Conservation (phyloP, 35 echinoderm and acorn worm species). For the Holothuria glaberrima region DNA sequence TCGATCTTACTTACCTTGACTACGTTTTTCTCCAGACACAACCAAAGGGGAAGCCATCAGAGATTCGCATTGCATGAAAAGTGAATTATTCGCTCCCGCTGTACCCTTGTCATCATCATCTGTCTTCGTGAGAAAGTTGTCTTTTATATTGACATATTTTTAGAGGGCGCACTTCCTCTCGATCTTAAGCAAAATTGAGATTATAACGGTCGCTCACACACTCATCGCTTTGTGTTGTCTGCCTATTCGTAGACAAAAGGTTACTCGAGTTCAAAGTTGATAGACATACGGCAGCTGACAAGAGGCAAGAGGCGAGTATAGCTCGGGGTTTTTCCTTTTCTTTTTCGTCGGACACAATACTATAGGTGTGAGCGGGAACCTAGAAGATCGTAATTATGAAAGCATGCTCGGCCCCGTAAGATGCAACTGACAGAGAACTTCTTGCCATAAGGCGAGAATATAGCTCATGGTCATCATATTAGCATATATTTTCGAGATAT, state of each 20-base stretch:
- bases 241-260: background rate
- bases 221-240: slow-evolving; percentile 24
- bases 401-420: background rate
- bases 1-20: slow-evolving; percentile 47
- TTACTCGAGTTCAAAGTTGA: slow-evolving; percentile 32
- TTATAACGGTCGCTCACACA: background rate
- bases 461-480: slow-evolving; percentile 47
- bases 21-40: slow-evolving; percentile 54
- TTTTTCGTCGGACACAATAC: slow-evolving; percentile 14
- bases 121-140: slow-evolving; percentile 46
- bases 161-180: slow-evolving; percentile 36
- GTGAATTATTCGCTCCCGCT: slow-evolving; percentile 57
- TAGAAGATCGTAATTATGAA: slow-evolving; percentile 39
- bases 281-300: slow-evolving; percentile 32
- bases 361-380: slow-evolving; percentile 1
- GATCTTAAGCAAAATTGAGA: background rate
- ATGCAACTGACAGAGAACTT: background rate
- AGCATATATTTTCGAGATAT: background rate
- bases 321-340: slow-evolving; percentile 1
- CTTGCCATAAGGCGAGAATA: slow-evolving; percentile 45
- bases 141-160: slow-evolving; percentile 52
- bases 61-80: slow-evolving; percentile 57
- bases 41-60: slow-evolving; percentile 60
- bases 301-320: background rate
- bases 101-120: slow-evolving; percentile 52